Percentiles rank a stretch among this genome's conserved stretches.
Conservation (phyloP, 1,140 invertebrate genomes). For the Drosophila nigrodunni region DNA sequence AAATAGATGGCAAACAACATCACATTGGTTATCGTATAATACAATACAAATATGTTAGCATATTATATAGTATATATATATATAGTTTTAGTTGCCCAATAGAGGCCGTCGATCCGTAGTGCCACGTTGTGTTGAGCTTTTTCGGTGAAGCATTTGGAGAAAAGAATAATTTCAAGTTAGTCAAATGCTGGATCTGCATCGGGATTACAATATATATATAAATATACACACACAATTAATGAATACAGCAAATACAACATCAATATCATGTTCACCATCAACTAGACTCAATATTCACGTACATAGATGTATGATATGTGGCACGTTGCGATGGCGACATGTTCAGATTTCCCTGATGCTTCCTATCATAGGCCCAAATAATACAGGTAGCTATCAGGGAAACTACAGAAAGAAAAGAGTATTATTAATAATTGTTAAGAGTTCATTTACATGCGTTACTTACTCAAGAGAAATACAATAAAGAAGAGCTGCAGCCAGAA, state of each 20-base stretch:
- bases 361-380: constrained; percentile 91
- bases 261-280: constrained; percentile 52
- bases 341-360: constrained; percentile 90
- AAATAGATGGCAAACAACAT: constrained; percentile 58
- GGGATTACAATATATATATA: constrained; percentile 8
- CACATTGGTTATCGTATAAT: constrained; percentile 64
- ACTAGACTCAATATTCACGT: constrained; percentile 83
- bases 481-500: constrained; percentile 97
- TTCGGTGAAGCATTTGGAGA: constrained; percentile 23
- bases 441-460: neutral
- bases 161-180: constrained; percentile 52
- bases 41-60: constrained; percentile 31
- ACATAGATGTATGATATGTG: constrained; percentile 79
- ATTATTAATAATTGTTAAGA: neutral
- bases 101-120: constrained; percentile 68
- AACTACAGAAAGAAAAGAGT: constrained; percentile 76
- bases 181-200: constrained; percentile 9
- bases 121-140: constrained; percentile 59
- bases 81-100: constrained; percentile 65
- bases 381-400: constrained; percentile 90
- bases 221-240: constrained; percentile 47
- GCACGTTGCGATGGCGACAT: constrained; percentile 88
- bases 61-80: constrained; percentile 28
- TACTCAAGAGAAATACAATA: constrained; percentile 90
- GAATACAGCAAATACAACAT: constrained; percentile 65